Evolutionary conservation across 2,797 vertebrate species (phyloP).

Genomic region (Scarus forsteni): DNA sequence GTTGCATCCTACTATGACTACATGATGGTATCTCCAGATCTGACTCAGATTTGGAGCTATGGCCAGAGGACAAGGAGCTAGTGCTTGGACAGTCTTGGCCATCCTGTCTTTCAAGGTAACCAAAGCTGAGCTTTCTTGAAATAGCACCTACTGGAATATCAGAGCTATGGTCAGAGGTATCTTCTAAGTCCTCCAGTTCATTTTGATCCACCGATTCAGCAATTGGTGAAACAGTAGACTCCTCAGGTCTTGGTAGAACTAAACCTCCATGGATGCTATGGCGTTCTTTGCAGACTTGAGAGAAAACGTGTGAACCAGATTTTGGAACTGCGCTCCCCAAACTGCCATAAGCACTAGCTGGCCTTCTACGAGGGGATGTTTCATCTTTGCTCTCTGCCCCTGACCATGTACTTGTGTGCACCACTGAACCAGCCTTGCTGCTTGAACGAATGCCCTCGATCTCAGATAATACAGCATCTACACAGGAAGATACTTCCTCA

Average conservation of each 20-base stretch:
- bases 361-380: constrained; percentile 62
- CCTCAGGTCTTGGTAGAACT: constrained; percentile 38
- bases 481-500: constrained; percentile 87
- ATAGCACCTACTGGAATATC: constrained; percentile 70
- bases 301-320: constrained; percentile 50
- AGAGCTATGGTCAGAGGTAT: constrained; percentile 74
- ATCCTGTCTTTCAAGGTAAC: constrained; percentile 74
- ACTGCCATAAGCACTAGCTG: constrained; percentile 71
- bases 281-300: constrained; percentile 74
- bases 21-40: constrained; percentile 71
- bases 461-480: constrained; percentile 85
- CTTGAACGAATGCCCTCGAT: constrained; percentile 85
- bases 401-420: constrained; percentile 72
- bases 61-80: constrained; percentile 85
- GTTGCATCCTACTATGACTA: constrained; percentile 50
- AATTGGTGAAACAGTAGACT: constrained; percentile 43
- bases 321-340: constrained; percentile 67
- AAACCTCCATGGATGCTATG: constrained; percentile 63
- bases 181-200: constrained; percentile 64
- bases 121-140: constrained; percentile 73
- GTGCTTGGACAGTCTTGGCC: constrained; percentile 80
- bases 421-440: constrained; percentile 59
- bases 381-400: constrained; percentile 64
- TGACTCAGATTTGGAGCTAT: constrained; percentile 84
- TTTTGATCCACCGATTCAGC: constrained; percentile 51